phyloP scores from a whole-genome alignment of 2,113 vertebrate genomes.

The Dasyurus viverrinus region DNA sequence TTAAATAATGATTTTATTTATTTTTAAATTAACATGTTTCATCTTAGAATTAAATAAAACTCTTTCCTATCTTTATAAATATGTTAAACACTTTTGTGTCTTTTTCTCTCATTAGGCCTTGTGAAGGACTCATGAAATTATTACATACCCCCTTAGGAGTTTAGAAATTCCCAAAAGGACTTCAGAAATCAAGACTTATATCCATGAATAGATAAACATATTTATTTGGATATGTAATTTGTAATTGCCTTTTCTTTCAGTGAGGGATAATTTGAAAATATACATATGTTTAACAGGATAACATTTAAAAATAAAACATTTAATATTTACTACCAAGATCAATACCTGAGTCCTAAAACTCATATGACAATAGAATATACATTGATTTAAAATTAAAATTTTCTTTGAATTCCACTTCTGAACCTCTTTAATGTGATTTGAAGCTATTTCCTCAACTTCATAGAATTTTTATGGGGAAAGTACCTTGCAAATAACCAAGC shows the following conservation, averaged over 20 bases:
- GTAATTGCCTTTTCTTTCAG: not conserved
- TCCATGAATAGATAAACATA: not conserved
- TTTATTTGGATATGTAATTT: not conserved
- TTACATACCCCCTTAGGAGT: not conserved
- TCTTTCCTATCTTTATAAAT: not conserved
- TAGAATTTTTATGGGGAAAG: not conserved
- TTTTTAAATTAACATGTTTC: constrained; percentile 5
- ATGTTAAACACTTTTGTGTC: not conserved
- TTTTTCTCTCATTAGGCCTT: not conserved
- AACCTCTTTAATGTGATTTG: not conserved
- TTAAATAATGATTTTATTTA: not conserved
- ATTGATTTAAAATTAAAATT: not conserved
- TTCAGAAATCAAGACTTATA: not conserved
- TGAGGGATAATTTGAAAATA: not conserved
- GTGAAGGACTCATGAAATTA: not conserved
- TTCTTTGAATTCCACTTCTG: not conserved
- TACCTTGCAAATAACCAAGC: not conserved
- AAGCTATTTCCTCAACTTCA: not conserved
- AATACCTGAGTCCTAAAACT: not conserved
- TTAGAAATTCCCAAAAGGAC: no score
- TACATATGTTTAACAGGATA: not conserved
- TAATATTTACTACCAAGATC: not conserved
- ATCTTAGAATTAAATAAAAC: not conserved
- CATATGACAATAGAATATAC: not conserved
- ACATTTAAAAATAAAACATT: not conserved